Base-by-base conservation (phyloP, 2,113 vertebrate species). In the Drymodes brunneopygia region DNA sequence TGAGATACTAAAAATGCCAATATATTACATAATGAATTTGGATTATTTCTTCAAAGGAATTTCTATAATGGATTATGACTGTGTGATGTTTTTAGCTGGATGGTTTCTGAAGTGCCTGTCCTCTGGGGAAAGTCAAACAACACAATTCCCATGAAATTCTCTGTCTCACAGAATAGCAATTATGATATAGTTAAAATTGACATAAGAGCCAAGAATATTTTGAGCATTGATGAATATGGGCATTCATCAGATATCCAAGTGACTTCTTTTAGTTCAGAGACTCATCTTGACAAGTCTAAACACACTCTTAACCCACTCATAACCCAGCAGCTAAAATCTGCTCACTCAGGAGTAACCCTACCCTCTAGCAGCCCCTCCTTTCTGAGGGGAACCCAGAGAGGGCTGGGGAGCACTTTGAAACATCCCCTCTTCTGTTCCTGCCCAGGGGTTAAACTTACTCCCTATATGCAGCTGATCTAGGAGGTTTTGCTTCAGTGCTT, bases 151-250 rank as follows among this genome's bases (percentile, higher is more conserved):
- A 20, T 47, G 1, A 86, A 90, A 71, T 78, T 58, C 56, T 53
- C 19, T 79, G 31, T 73, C 45, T 81, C 0, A 0, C 28, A 18
- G 9, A 60, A 83, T 10, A 84, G 11, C 13, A 0, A 56, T 56
- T 62, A 17, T 6, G 12, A 36, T 29, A 25, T 28, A 40, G 33
- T 74, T 58, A 66, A 74, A 94, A 75, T 38, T 14, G 5, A 60
- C 12, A 22, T 15, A 35, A 47, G 9, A 92, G 29, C 28, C 29
- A 83, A 64, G 61, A 80, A 77, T 61, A 86, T 82, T 93, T 51
- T 72, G 40, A 85, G 22, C 5, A 15, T 9, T 72, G 50, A 75
- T 45, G 36, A 88, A 64, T 28, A 42, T 25, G 15, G 31, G 8
- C 36, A 88, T 60, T 38, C 54, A 48, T 36, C 65, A 88, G 23